Conservation (phyloP, 1,140 invertebrate genomes). For the Galleria mellonella region DNA sequence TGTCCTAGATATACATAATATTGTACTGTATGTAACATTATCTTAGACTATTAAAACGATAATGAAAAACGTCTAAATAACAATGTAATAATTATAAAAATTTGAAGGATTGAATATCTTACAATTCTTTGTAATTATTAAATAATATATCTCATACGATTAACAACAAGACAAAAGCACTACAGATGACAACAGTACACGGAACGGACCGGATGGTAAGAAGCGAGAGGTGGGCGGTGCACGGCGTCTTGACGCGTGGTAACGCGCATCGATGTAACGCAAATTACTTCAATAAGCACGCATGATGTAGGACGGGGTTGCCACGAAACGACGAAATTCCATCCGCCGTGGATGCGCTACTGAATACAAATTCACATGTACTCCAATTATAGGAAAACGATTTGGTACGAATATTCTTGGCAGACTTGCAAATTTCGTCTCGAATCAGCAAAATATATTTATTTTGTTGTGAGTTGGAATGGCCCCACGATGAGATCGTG, state of each 20-base stretch:
- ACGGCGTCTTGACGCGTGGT: background rate
- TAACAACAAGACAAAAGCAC: too few species aligned
- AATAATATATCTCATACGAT: too few species aligned
- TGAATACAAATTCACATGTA: slow-evolving; percentile 74
- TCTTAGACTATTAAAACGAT: too few species aligned
- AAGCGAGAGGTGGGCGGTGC: too few species aligned
- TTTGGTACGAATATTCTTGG: slow-evolving; percentile 73
- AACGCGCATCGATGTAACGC: slow-evolving; percentile 20
- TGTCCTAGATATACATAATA: too few species aligned
- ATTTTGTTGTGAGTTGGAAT: slow-evolving; percentile 59
- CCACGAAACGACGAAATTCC: slow-evolving; percentile 61
- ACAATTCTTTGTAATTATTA: too few species aligned
- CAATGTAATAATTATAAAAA: too few species aligned
- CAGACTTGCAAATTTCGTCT: slow-evolving; percentile 71
- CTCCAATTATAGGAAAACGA: slow-evolving; percentile 74
- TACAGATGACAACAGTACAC: too few species aligned
- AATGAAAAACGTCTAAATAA: too few species aligned
- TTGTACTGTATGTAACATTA: too few species aligned
- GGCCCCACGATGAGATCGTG: slow-evolving; percentile 42
- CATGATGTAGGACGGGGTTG: slow-evolving; percentile 59
- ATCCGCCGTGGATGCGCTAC: slow-evolving; percentile 62
- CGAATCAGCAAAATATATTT: slow-evolving; percentile 70
- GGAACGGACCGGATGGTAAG: too few species aligned
- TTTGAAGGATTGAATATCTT: too few species aligned
- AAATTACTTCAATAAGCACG: slow-evolving; percentile 68